phyloP scores from a whole-genome alignment of 2,113 vertebrate species.

The Aegotheles bennettii region DNA sequence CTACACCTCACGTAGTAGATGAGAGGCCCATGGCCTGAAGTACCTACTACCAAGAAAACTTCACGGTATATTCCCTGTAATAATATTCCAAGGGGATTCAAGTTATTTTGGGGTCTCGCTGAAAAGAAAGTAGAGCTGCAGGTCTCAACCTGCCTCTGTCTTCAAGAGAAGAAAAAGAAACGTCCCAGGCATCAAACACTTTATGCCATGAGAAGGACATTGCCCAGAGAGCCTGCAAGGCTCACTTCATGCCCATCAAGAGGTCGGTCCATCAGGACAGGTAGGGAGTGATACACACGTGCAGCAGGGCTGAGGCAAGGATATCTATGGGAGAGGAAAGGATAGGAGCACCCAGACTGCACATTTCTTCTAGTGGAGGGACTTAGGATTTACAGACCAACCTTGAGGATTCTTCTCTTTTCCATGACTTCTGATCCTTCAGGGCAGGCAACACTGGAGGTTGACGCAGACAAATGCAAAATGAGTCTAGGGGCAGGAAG shows the following conservation, averaged over 20 bases:
- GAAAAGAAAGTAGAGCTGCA: neutral
- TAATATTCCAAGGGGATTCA: neutral
- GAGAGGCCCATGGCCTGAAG: neutral
- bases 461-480: neutral
- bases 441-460: neutral
- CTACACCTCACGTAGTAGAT: neutral
- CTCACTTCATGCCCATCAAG: neutral
- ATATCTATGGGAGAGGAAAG: neutral
- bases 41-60: neutral
- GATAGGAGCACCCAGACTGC: neutral
- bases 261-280: neutral
- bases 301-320: neutral
- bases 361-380: neutral
- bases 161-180: neutral
- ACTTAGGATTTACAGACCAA: neutral
- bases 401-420: neutral
- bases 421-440: neutral
- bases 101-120: neutral
- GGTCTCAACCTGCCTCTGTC: neutral
- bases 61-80: neutral
- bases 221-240: neutral
- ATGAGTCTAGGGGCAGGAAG: neutral
- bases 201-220: fast-evolving
- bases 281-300: neutral
- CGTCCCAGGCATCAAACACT: neutral